Evolutionary conservation across 1,140 invertebrate genomes (phyloP).

Genomic region (Pemphigus obesinymphae): DNA sequence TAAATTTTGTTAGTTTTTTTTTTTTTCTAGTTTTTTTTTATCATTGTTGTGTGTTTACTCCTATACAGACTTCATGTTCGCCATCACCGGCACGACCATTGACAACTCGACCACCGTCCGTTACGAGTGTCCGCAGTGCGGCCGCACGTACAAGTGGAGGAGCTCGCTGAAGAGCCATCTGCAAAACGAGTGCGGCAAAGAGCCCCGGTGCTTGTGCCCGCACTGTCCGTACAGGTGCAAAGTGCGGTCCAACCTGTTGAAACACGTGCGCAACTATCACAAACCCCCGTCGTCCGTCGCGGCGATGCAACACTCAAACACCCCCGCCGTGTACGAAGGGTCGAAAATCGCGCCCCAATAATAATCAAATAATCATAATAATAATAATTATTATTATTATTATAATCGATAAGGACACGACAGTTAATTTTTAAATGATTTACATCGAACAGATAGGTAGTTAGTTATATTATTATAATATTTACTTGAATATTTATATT

Average conservation of each 20-base stretch:
- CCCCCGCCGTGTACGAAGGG: neutral
- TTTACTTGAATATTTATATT: too few relatives aligned
- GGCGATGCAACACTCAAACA: neutral
- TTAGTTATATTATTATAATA: neutral
- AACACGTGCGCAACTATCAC: slow-evolving; percentile 46
- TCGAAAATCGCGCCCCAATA: neutral
- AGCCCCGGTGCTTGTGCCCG: slow-evolving; percentile 48
- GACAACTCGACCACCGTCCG: slow-evolving; percentile 22
- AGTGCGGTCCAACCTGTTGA: slow-evolving; percentile 44
- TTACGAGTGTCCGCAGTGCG: slow-evolving; percentile 49
- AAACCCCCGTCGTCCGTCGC: slow-evolving; percentile 25
- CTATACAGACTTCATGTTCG: slow-evolving; percentile 41
- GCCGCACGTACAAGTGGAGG: slow-evolving; percentile 59
- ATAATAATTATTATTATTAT: neutral
- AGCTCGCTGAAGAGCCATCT: slow-evolving; percentile 62
- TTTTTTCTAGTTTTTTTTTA: too few relatives aligned
- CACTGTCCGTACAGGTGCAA: slow-evolving; percentile 51
- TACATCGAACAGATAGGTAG: too few relatives aligned
- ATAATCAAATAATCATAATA: neutral
- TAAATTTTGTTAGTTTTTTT: too few relatives aligned
- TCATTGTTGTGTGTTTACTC: neutral
- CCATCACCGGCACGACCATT: slow-evolving; percentile 26
- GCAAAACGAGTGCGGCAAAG: slow-evolving; percentile 51
- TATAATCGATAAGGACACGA: too few relatives aligned
- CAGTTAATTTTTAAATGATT: too few relatives aligned